Percentiles rank a stretch among this genome's conserved stretches.
phyloP scores from a whole-genome alignment of 2,113 vertebrate species.

The Corydoras maculifer region DNA sequence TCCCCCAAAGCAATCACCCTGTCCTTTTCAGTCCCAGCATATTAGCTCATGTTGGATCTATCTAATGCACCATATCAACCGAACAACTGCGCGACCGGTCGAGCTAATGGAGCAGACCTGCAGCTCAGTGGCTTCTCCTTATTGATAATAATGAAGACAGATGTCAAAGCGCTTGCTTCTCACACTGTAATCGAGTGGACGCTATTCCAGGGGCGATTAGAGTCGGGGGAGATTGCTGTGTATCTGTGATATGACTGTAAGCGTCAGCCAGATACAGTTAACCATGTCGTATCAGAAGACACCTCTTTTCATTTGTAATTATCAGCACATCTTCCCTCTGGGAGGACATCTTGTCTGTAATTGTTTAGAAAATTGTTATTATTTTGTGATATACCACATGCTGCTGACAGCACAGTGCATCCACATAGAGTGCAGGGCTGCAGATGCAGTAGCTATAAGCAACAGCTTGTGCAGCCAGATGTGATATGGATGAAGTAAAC shows the following conservation, averaged over 20 bases:
- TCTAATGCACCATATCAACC: constrained; percentile 71
- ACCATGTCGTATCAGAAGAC: constrained; percentile 25
- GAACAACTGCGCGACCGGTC: constrained; percentile 67
- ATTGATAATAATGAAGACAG: constrained; percentile 78
- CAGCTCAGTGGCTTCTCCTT: constrained; percentile 68
- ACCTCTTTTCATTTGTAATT: constrained; percentile 38
- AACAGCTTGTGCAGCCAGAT: constrained; percentile 62
- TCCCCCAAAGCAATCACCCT: constrained; percentile 56
- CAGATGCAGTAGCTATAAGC: constrained; percentile 55
- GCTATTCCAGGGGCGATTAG: constrained; percentile 46
- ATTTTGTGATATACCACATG: constrained; percentile 44
- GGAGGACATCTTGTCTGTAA: constrained; percentile 42
- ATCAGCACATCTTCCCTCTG: constrained; percentile 35
- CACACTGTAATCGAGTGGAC: constrained; percentile 68
- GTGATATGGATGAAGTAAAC: constrained; percentile 53
- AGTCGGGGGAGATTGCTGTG: constrained; percentile 24
- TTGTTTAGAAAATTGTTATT: constrained; percentile 45
- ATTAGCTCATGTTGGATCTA: constrained; percentile 67
- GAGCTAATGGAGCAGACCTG: constrained; percentile 69
- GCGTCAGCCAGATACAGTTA: constrained; percentile 20
- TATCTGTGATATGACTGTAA: constrained; percentile 18
- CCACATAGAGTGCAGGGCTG: constrained; percentile 38
- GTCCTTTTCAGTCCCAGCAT: constrained; percentile 57
- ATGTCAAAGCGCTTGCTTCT: constrained; percentile 73
- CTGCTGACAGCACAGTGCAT: constrained; percentile 32